Evolutionary conservation across 2,113 vertebrate genomes (phyloP), one percentile per base, ranked within the genome.

Genomic region (Aleadryas rufinucha): DNA sequence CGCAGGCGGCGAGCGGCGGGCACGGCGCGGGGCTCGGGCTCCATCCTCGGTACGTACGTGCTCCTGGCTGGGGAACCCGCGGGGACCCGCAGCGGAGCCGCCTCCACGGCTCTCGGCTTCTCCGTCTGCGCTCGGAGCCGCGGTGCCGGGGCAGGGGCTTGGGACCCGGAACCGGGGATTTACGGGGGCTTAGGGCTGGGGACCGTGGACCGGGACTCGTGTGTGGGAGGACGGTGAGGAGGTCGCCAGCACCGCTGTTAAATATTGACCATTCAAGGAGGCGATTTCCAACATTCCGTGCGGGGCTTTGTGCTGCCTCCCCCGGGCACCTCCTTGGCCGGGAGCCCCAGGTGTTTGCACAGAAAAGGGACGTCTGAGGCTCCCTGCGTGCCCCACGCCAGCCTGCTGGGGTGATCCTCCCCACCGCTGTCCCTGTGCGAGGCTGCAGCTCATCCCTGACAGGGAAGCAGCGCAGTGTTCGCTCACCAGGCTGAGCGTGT

Each of bases 331-430:
- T 27, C 28, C 28, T 28, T 6, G n/a, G 41, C 70, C 5, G 35
- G 28, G 49, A 27, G 31, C 59, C 54, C 64, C 47, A 8, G 54
- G 78, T 49, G 63, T 16, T 42, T 5, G 42, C 31, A 11, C 30
- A 27, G 41, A 6, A 54, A 54, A 35, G 31, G 35, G 11, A 5
- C 0, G 20, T 15, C 39, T 3, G 52, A 68, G 44, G 27, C 30
- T 19, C 33, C 28, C 16, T 6, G 4, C 4, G 1, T 3, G 16
- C 33, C 61, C 63, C 27, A 47, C 1, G 6, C 39, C 66, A 1
- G 39, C 4, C 71, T 69, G 59, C n/a, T 8, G 57, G n/a, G 52
- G 53, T 23, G 21, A 33, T 27, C 27, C 54, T 27, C 12, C 49
- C 12, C 41, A 8, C 30, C 23, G 1, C 53, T 16, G 35, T 2